A percentile compares a stretch with the other conserved stretches of the same genome.
phyloP scores from a whole-genome alignment of 1,140 invertebrate species.

The Acyrthosiphon pisum region DNA sequence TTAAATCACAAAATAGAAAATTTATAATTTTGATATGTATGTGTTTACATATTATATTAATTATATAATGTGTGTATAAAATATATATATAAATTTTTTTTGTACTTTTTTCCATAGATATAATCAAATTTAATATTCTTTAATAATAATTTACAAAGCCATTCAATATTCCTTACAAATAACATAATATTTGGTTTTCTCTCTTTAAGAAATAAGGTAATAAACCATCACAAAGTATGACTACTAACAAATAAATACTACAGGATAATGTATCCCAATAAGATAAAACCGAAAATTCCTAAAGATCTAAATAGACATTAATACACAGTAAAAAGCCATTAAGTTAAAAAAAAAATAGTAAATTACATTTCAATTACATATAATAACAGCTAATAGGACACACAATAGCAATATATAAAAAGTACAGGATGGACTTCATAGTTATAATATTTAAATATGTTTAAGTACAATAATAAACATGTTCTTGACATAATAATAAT shows the following conservation, averaged over 20 bases:
- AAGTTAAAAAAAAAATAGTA: slow-evolving; percentile 46
- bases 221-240: neutral
- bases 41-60: neutral
- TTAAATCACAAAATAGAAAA: slow-evolving; percentile 2
- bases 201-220: neutral
- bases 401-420: slow-evolving; percentile 52
- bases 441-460: slow-evolving; percentile 16
- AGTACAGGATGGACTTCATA: slow-evolving; percentile 30
- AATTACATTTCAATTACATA: slow-evolving; percentile 55
- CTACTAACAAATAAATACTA: slow-evolving; percentile 45
- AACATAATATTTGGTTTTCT: slow-evolving; percentile 39
- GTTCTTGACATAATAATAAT: slow-evolving; percentile 36
- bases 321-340: neutral
- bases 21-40: slow-evolving; percentile 47
- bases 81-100: neutral
- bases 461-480: slow-evolving; percentile 49
- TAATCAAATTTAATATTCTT: slow-evolving; percentile 16
- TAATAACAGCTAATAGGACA: slow-evolving; percentile 54
- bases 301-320: slow-evolving; percentile 10
- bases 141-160: neutral
- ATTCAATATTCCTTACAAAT: slow-evolving; percentile 13
- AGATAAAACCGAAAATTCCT: slow-evolving; percentile 4
- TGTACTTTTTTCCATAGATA: neutral
- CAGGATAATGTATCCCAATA: slow-evolving; percentile 29
- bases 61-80: neutral